These are phyloP conservation scores for Saguinus imperator DNA, from an alignment of 2,113 vertebrate genomes.

Conservation along the genomic window DNA sequence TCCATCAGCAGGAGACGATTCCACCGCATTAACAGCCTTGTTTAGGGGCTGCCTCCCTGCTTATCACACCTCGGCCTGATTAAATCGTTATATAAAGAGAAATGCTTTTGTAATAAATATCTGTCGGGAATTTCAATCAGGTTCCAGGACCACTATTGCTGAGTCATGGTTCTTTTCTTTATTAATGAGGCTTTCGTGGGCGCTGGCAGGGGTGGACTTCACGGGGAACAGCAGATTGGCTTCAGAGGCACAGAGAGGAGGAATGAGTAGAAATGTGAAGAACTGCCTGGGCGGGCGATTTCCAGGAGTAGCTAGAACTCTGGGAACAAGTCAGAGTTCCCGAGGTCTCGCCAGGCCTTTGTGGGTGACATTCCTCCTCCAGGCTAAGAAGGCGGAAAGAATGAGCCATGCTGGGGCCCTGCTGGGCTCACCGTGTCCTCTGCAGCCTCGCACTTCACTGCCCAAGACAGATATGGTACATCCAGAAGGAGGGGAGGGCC, in stretches of 20 bases:
- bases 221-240: neutral
- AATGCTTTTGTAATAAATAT: conserved; percentile 74
- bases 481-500: neutral
- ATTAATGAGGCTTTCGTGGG: neutral
- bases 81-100: conserved; percentile 74
- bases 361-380: neutral
- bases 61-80: conserved; percentile 71
- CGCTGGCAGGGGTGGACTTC: neutral
- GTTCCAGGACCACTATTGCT: conserved; percentile 35
- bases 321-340: neutral
- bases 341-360: neutral
- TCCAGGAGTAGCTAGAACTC: neutral
- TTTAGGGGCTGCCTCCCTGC: conserved; percentile 67
- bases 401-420: neutral
- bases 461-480: neutral
- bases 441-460: neutral
- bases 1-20: conserved; percentile 65
- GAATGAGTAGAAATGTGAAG: neutral
- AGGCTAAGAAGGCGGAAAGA: neutral
- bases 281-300: neutral
- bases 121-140: conserved; percentile 69
- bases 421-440: neutral
- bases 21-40: conserved; percentile 57
- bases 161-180: conserved; percentile 53
- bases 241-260: neutral